Evolutionary conservation across 1,140 invertebrate genomes (phyloP).

Genomic region (Homalodisca vitripennis): DNA sequence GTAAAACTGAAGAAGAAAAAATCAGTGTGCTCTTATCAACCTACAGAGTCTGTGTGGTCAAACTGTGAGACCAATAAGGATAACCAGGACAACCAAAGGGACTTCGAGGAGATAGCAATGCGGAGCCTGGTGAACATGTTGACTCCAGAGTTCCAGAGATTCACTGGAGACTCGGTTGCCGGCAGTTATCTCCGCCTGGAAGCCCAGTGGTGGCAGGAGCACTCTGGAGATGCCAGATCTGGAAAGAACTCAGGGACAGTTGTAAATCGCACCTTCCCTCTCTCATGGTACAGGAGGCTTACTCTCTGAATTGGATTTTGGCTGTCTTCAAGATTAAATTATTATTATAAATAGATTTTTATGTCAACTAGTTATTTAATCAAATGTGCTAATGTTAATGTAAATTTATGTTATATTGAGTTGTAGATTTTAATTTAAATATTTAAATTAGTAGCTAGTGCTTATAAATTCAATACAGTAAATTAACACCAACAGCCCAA

Average conservation of each 20-base stretch:
- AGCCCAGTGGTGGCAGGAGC: conserved; percentile 9
- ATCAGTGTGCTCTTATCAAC: neutral
- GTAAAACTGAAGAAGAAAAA: neutral
- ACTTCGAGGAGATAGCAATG: conserved; percentile 19
- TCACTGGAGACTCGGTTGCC: neutral
- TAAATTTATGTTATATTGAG: too few relatives aligned
- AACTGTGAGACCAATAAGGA: conserved; percentile 1
- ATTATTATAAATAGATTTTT: too few relatives aligned
- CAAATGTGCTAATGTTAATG: too few relatives aligned
- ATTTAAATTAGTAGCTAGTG: too few relatives aligned
- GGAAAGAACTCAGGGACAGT: neutral
- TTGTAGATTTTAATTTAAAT: too few relatives aligned
- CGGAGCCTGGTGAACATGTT: conserved; percentile 1
- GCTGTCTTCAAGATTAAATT: too few relatives aligned
- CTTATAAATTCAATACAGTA: too few relatives aligned
- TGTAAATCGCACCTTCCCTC: conserved; percentile 2
- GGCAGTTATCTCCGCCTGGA: neutral
- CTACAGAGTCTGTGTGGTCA: neutral
- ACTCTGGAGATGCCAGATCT: neutral
- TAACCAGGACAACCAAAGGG: conserved; percentile 20
- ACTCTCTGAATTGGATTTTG: neutral
- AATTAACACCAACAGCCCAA: too few relatives aligned
- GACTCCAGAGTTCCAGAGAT: neutral
- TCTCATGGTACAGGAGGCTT: conserved; percentile 12
- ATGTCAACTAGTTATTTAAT: too few relatives aligned